These are phyloP conservation scores for Scomber scombrus DNA, from an alignment of 2,113 vertebrate genomes.

Conservation along the genomic window DNA sequence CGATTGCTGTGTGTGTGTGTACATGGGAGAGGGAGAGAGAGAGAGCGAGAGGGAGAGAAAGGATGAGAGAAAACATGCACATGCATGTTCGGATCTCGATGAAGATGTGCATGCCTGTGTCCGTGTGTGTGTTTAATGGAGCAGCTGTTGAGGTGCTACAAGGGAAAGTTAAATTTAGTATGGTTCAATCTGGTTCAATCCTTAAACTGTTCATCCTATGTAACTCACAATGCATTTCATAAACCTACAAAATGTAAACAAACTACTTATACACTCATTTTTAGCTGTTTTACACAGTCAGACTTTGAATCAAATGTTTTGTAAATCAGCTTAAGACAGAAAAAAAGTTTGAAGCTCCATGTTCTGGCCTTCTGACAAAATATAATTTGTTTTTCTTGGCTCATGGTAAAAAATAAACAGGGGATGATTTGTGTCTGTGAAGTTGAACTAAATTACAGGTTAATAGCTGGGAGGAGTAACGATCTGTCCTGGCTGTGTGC, in stretches of 20 bases:
- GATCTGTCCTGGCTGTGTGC: constrained; percentile 67
- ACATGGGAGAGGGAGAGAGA: constrained; percentile 25
- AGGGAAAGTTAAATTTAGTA: constrained; percentile 27
- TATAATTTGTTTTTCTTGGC: constrained; percentile 33
- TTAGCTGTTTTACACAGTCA: constrained; percentile 2
- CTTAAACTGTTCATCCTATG: constrained; percentile 19
- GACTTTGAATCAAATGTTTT: constrained; percentile 1
- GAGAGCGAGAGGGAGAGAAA: constrained; percentile 21
- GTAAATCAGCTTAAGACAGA: neutral
- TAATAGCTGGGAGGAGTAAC: constrained; percentile 62
- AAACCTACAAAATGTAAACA: constrained; percentile 26
- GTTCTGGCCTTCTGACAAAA: neutral
- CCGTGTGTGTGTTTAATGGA: constrained; percentile 21
- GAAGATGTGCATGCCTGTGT: constrained; percentile 11
- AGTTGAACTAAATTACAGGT: constrained; percentile 69
- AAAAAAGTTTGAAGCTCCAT: neutral
- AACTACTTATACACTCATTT: neutral
- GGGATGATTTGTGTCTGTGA: constrained; percentile 44
- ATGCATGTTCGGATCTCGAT: constrained; percentile 32
- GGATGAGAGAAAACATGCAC: constrained; percentile 60
- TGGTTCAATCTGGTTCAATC: constrained; percentile 23
- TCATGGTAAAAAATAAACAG: constrained; percentile 67
- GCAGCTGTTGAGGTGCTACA: constrained; percentile 10
- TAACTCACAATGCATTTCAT: constrained; percentile 6
- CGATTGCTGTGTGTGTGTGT: constrained; percentile 80